Evolutionary conservation across 2,888 invertebrate genomes (phyloP), one percentile per base, ranked within the genome.

Genomic region (Xylophagus ater): DNA sequence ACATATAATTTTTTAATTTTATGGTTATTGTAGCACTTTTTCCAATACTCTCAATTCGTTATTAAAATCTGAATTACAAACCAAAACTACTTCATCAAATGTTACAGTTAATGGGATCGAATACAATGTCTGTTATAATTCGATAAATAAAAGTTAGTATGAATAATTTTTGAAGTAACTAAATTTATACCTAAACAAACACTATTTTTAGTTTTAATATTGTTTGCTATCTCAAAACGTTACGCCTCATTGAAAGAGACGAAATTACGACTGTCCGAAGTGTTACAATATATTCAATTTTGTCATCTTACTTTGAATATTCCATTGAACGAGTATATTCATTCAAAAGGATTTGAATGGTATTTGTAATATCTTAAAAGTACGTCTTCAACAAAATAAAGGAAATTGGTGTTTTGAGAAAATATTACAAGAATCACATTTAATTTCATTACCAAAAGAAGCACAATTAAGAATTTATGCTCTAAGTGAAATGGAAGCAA

Each of bases 401-500:
- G 37, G 34, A n/a, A 35, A 33, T 25, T 46, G 51, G 1, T 56
- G 58, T 42, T 79, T 85, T 59, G 81, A 81, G 58, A 73, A 75
- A 39, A 55, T 77, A 17, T 60, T 84, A 42, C 68, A 69, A n/a
- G 75, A 74, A n/a, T 76, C 78, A 2, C 74, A 75, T 51, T 68
- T 69, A 38, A 65, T 85, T 10, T 70, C 74, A 8, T 58, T 87
- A 44, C 83, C 85, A 0, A 72, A 80, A 53, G 85, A 86, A 56
- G 81, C 81, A 1, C 78, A 78, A 51, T 71, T 84, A 48, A 81
- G 86, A 60, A 75, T 90, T 37, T 87, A 88, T 63, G 85, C 87
- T 20, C 69, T 92, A 30, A 84, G 81, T 51, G 89, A 90, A 65
- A 73, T 89, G 62, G 89, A 90, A 66, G 84, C 90, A 10, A 86